Evolutionary conservation across 2,888 invertebrate species (phyloP).

Genomic region (Drosophila rellima): DNA sequence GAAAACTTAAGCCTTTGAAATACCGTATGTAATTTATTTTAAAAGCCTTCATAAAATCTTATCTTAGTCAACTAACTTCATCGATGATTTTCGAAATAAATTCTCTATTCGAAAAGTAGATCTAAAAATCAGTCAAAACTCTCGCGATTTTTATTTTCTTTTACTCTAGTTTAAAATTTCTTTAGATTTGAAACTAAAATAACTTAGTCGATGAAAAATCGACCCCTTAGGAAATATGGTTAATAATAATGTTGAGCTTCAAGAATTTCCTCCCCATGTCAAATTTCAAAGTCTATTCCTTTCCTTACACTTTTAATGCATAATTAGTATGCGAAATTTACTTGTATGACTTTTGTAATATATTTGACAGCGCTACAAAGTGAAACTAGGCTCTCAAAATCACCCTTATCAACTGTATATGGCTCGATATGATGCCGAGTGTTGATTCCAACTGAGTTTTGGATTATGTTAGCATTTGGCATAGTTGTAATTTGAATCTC

Average conservation of each 20-base stretch:
- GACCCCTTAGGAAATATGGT: too few relatives aligned
- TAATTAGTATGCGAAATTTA: slow-evolving; percentile 6
- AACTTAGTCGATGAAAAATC: too few relatives aligned
- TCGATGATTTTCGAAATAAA: too few relatives aligned
- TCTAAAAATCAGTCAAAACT: not conserved
- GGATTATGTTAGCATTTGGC: slow-evolving; percentile 66
- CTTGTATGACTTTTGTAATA: slow-evolving; percentile 32
- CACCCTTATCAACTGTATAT: slow-evolving; percentile 35
- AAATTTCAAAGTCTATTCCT: not conserved
- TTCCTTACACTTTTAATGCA: not conserved
- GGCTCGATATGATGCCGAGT: not conserved
- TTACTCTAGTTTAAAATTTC: too few relatives aligned
- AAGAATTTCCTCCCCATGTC: not conserved
- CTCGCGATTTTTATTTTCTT: not conserved
- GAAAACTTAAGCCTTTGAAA: not conserved
- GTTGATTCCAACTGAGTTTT: slow-evolving; percentile 46
- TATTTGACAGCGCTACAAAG: slow-evolving; percentile 12
- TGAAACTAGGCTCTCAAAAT: slow-evolving; percentile 17
- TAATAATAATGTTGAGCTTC: not conserved
- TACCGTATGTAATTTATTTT: too few relatives aligned
- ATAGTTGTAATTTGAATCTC: slow-evolving; percentile 74
- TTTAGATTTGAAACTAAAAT: too few relatives aligned
- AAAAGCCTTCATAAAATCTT: too few relatives aligned
- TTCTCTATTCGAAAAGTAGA: too few relatives aligned
- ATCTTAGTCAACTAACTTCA: too few relatives aligned